Evolutionary conservation across 2,113 vertebrate genomes (phyloP).

Genomic region (Nesogale talazaci): DNA sequence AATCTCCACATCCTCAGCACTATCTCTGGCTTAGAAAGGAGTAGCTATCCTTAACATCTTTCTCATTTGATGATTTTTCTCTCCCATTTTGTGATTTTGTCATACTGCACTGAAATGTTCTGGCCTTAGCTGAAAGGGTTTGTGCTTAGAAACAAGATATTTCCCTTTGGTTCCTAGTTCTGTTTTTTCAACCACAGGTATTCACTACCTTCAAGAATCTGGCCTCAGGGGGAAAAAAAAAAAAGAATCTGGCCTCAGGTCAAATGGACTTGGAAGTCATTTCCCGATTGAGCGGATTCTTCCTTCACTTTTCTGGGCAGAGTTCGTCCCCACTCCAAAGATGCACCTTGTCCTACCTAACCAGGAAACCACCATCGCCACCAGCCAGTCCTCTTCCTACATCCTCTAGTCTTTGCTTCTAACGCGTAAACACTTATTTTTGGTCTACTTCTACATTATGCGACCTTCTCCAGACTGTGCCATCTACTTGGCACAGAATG

Average conservation of each 20-base stretch:
- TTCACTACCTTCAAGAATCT: not conserved
- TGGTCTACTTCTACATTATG: too few relatives aligned
- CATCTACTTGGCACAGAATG: too few relatives aligned
- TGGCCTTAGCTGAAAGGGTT: not conserved
- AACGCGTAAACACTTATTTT: not conserved
- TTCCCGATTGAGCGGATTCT: not conserved
- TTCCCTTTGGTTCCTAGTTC: not conserved
- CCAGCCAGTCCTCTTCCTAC: not conserved
- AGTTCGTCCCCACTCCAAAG: not conserved
- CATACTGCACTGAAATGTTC: too few relatives aligned
- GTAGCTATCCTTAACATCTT: not conserved
- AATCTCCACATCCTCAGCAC: not conserved
- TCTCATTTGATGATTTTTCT: not conserved
- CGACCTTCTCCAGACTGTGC: too few relatives aligned
- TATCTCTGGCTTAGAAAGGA: not conserved
- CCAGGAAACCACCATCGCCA: not conserved
- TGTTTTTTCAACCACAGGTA: not conserved
- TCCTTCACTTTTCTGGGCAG: not conserved
- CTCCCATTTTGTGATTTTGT: too few relatives aligned
- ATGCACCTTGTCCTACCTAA: not conserved
- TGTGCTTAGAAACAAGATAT: too few relatives aligned
- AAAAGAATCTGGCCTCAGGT: not conserved
- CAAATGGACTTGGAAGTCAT: not conserved
- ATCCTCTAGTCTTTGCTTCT: not conserved
- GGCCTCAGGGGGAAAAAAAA: not conserved